Base-by-base conservation (phyloP, 1,140 invertebrate species). In the Hestina assimilis region DNA sequence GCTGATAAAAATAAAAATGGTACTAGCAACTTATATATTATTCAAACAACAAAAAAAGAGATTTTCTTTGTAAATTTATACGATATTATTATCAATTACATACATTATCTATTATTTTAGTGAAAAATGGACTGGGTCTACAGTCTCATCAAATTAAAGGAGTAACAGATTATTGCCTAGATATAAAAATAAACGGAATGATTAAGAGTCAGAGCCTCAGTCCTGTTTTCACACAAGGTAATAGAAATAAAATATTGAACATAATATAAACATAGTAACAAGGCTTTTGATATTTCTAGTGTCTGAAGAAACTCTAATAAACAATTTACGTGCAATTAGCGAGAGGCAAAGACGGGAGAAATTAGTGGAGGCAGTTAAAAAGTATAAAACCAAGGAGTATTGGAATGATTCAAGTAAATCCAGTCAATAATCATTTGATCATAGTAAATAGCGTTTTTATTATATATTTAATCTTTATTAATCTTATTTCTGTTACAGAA, bases 301-400 rank as follows among this genome's bases (percentile, higher is more conserved):
- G 4, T n/a, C 19, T 59, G 8, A 41, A 14, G 15, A 45, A 50
- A 33, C 40, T 8, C 12, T 21, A 33, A 20, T 40, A 20, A 23
- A 42, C n/a, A 79, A 70, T 55, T 59, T 67, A 40, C 26, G 58
- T 51, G 55, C 60, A 40, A 17, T 72, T 4, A 59, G 63, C 47
- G 78, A 83, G 24, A 57, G 57, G 17, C 24, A 61, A 48, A 74
- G 79, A 60, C 71, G 52, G 59, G 28, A 63, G 23, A 35, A 67
- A 40, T 59, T 86, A 15, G 9, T 50, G 14, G 61, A 73, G 66
- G 61, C 60, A 12, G 82, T 72, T 43, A 61, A 69, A 33, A 83
- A 72, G 59, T 83, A 69, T 57, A 66, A 73, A 38, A 82, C 72
- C 42, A 81, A 71, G 69, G 14, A 56, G 15, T 86, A 73, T 69